A percentile compares a stretch with the other conserved stretches of the same genome.
Evolutionary conservation across 2,113 vertebrate genomes (phyloP).

Genomic region (Ranitomeya imitator): DNA sequence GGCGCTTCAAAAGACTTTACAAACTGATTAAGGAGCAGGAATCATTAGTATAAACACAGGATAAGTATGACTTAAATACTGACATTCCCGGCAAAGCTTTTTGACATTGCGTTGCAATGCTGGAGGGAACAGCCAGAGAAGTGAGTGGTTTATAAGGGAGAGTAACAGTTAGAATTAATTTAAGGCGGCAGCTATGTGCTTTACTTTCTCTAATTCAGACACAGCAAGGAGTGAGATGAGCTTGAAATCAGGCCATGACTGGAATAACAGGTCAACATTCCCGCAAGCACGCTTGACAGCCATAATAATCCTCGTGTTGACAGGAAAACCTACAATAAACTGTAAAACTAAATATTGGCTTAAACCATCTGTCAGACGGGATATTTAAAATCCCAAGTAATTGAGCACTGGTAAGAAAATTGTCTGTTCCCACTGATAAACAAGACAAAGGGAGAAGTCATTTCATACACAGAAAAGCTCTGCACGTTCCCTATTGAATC

Average conservation of each 20-base stretch:
- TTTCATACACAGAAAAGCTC: background rate
- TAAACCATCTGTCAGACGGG: constrained; percentile 36
- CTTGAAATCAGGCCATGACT: constrained; percentile 31
- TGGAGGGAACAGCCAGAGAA: constrained; percentile 5
- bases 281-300: constrained; percentile 32
- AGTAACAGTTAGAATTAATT: constrained; percentile 54
- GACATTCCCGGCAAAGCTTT: constrained; percentile 7
- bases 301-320: constrained; percentile 52
- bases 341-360: constrained; percentile 42
- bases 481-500: background rate
- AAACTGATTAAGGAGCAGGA: background rate
- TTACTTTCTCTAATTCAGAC: constrained; percentile 46
- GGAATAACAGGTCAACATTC: constrained; percentile 55
- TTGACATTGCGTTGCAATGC: background rate
- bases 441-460: background rate
- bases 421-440: background rate
- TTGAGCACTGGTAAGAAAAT: constrained; percentile 2
- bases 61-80: background rate
- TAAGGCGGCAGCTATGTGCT: constrained; percentile 45
- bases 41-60: background rate
- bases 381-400: background rate
- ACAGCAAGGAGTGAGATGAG: constrained; percentile 40
- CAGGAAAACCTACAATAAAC: constrained; percentile 34
- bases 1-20: background rate
- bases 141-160: constrained; percentile 28